Evolutionary conservation across 2,888 invertebrate species (phyloP).

Genomic region (Ophonus ardosiacus): DNA sequence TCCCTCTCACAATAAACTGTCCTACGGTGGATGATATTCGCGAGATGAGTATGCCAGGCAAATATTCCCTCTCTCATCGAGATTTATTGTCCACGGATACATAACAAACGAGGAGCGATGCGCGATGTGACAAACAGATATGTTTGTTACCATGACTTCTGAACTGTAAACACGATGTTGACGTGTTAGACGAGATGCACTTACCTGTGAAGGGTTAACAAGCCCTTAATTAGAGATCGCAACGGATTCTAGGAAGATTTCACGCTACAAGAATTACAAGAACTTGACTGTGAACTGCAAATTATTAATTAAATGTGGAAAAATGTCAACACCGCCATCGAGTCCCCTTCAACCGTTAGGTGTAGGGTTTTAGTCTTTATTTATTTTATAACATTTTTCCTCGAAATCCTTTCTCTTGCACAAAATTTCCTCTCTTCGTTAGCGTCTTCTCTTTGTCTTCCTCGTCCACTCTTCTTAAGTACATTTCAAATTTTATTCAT

Average conservation of each 20-base stretch:
- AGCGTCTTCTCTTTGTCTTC: no score
- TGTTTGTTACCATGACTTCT: constrained; percentile 35
- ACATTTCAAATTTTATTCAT: no score
- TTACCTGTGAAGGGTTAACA: constrained; percentile 18
- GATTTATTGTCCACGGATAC: constrained; percentile 28
- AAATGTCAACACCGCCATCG: no score
- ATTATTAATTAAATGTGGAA: no score
- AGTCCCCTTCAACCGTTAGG: no score
- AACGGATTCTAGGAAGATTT: background rate
- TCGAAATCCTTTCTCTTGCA: no score
- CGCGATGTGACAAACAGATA: constrained; percentile 31
- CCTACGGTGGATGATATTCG: background rate
- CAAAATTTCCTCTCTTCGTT: no score
- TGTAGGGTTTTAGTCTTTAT: no score
- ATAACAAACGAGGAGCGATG: constrained; percentile 35
- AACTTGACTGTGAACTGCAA: no score
- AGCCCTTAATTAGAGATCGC: constrained; percentile 29
- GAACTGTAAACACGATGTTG: constrained; percentile 36
- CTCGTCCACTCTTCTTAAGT: no score
- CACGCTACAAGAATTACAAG: background rate
- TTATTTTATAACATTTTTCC: no score
- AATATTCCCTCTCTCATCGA: constrained; percentile 21
- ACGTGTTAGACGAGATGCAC: constrained; percentile 10
- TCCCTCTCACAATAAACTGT: background rate
- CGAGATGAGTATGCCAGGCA: background rate